Base-by-base conservation (phyloP, 2,888 invertebrate genomes). In the Phortica okadai region DNA sequence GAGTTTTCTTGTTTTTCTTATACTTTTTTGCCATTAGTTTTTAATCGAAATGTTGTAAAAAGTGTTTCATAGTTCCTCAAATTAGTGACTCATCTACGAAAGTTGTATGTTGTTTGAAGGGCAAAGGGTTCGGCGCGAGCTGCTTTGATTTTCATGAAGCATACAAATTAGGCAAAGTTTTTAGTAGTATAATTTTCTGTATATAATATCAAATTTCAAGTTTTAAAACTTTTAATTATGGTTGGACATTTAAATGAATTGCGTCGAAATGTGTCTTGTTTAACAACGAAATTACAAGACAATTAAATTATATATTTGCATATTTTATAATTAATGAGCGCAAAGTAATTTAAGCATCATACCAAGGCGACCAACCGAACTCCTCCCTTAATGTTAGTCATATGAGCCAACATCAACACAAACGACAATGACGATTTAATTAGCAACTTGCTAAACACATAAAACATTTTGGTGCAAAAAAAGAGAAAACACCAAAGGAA, bases 391-490 rank as follows among this genome's bases (percentile, higher is more conserved):
- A 8, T 25, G 6, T 16, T 3, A 16, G 62, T 62, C 25, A 25
- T 62, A 7, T 25, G 62, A 25, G 62, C 25, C n/a, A 62, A 33
- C 33, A 33, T 33, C 25, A 7, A 25, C 62, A 62, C 16, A 21
- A 62, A 62, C 10, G 21, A 62, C 62, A 72, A 72, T 25, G 25
- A 72, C 70, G 33, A 72, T 72, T 72, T 72, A 72, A 72, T 72
- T 72, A 72, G 70, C 56, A 41, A 25, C 66, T 59, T n/a, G 59
- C 14, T 59, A 16, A 59, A 59, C 16, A 59, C 59, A n/a, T 67
- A n/a, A 64, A 64, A 64, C 33, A 64, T 33, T 21, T 16, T 25
- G 8, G 25, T 10, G 33, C 41, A 64, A 33, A 8, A 59, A 59
- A 59, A 50, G 3, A 8, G 6, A 50, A 3, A 14, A 50, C 50